These are phyloP conservation scores for Drosophila yakuba DNA, from an alignment of 1,140 invertebrate genomes.

Conservation along the genomic window DNA sequence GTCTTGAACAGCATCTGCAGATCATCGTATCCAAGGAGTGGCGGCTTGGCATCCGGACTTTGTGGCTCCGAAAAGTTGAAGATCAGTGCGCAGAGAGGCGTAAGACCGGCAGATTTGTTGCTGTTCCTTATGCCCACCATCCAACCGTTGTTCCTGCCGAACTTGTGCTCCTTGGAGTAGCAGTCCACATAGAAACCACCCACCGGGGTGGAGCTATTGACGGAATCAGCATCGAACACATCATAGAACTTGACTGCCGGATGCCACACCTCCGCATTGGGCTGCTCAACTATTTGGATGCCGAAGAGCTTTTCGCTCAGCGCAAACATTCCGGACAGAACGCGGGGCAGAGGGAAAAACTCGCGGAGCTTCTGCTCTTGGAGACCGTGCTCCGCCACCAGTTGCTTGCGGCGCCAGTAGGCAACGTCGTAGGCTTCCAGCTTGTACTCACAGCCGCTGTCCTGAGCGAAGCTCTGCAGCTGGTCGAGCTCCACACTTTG, in stretches of 20 bases:
- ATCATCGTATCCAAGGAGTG: conserved; percentile 91
- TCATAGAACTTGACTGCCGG: conserved; percentile 94
- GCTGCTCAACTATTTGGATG: conserved; percentile 91
- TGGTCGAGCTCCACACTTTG: conserved; percentile 91
- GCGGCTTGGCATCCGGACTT: conserved; percentile 87
- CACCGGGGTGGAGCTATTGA: conserved; percentile 87
- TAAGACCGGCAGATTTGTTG: conserved; percentile 87
- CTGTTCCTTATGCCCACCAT: conserved; percentile 89
- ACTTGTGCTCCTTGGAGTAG: conserved; percentile 87
- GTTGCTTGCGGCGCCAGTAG: conserved; percentile 93
- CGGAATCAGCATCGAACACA: conserved; percentile 89
- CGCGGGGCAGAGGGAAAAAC: conserved; percentile 93
- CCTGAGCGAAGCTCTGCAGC: conserved; percentile 90
- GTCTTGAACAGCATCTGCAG: conserved; percentile 91
- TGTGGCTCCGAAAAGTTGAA: conserved; percentile 90
- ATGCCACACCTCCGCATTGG: conserved; percentile 91
- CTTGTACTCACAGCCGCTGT: conserved; percentile 89
- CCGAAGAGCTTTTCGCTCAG: conserved; percentile 92
- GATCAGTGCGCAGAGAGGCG: conserved; percentile 91
- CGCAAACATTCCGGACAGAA: conserved; percentile 91
- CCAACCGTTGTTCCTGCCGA: conserved; percentile 87
- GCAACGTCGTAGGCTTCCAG: conserved; percentile 94
- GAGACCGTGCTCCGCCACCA: conserved; percentile 87
- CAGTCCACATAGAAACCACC: conserved; percentile 94
- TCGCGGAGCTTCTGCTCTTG: conserved; percentile 90